Conservation (phyloP, 2,888 invertebrate species). For the Hyles lineata region DNA sequence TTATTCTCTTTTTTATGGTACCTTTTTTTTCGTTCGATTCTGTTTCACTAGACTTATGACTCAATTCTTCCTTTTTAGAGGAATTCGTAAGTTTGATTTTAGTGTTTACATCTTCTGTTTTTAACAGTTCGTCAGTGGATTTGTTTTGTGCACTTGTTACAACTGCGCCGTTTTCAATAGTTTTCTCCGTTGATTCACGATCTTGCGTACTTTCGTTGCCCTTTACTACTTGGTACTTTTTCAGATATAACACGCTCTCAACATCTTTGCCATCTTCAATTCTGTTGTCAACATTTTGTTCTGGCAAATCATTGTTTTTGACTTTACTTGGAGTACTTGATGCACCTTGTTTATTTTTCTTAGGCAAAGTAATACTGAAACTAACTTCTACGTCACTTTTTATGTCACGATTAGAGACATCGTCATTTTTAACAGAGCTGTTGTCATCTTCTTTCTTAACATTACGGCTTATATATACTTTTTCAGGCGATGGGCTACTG, state of each 20-base stretch:
- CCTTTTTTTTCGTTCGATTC: conserved; percentile 71
- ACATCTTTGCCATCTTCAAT: conserved; percentile 44
- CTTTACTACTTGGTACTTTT: conserved; percentile 68
- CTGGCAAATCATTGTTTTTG: conserved; percentile 45
- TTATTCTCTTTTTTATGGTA: conserved; percentile 76
- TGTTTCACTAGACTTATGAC: conserved; percentile 55
- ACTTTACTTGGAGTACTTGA: conserved; percentile 51
- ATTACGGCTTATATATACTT: conserved; percentile 63
- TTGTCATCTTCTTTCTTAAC: conserved; percentile 60
- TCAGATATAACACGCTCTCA: conserved; percentile 60
- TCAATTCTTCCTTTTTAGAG: conserved; percentile 58
- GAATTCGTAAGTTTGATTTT: conserved; percentile 52
- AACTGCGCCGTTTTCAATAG: conserved; percentile 55
- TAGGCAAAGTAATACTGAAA: conserved; percentile 77
- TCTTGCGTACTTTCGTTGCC: conserved; percentile 48
- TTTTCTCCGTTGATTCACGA: conserved; percentile 50
- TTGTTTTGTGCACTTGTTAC: conserved; percentile 54
- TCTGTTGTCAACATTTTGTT: conserved; percentile 41
- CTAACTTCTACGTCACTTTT: conserved; percentile 77
- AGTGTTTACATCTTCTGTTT: conserved; percentile 58
- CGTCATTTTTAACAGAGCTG: conserved; percentile 50
- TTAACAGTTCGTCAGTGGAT: conserved; percentile 54
- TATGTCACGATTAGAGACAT: conserved; percentile 47
- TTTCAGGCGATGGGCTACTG: conserved; percentile 75
- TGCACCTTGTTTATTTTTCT: conserved; percentile 57